Evolutionary conservation across 2,888 invertebrate species (phyloP), one percentile per base, ranked within the genome.

Genomic region (Adela reaumurella): DNA sequence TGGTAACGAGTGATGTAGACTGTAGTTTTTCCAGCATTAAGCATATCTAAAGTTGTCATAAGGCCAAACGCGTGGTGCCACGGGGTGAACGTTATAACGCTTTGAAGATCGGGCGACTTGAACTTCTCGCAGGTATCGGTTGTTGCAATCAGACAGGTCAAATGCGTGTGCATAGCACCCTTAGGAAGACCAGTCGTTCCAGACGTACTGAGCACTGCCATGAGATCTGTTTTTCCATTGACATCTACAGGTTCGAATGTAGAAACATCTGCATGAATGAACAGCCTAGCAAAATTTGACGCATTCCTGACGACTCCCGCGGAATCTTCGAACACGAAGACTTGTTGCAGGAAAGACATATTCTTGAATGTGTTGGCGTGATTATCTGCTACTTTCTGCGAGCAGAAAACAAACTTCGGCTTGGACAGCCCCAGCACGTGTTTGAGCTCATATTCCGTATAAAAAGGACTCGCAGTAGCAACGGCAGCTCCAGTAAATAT

Each of bases 161-260:
- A 60, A 54, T 83, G 79, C 0, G 81, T 74, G 4, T 83, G 59
- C 67, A 79, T 70, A 0, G 83, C 83, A 6, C 82, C 83, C 62
- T 84, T 84, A 0, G 83, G 81, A 24, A 83, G 58, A 1, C 85
- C 85, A 16, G 74, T 74, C 0, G 86, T 86, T 19, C 86, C 86
- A 53, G 83, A 84, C 4, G 84, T 84, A 58, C 76, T 83, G 35
- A 83, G 68, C 51, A 83, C 61, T 8, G 14, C 35, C 8, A 35
- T 14, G 14, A 35, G 11, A 35, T 35, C 35, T 3, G 6, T 35
- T 8, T 4, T 11, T 4, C 24, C 24, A 24, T 24, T 24, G 8
- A 24, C 24, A 24, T 24, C 24, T 6, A 24, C 24, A 6, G 24
- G 24, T 24, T 24, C 24, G 8, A 24, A 24, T 4, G 24, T 24